Base-by-base conservation (phyloP, 2,113 vertebrate species). In the Oryzias melastigma region DNA sequence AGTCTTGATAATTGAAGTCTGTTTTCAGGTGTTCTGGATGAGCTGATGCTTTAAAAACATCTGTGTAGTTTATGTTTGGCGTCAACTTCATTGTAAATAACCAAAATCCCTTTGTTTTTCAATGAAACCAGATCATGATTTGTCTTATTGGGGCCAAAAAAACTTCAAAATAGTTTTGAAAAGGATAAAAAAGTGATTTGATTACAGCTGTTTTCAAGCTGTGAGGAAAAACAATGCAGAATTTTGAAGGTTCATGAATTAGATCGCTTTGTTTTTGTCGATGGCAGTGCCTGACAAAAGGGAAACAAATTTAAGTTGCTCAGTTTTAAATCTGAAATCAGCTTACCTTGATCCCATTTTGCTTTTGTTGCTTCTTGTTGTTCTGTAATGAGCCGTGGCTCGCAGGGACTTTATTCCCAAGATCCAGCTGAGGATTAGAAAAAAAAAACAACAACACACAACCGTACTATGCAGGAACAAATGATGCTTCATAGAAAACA, bases 261-360 rank as follows among this genome's bases (percentile, higher is more conserved):
- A 91, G 82, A 86, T 77, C 82, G 63, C 68, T 87, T 77, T 85
- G 81, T 88, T 88, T 78, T 88, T 77, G 61, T 50, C 15, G 76
- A 70, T 81, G 18, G 42, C 35, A 29, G n/a, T 29, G 46, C 62
- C 53, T 73, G 49, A 72, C 48, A 73, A 71, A 76, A 44, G 44
- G 75, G 70, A 84, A 82, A 70, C 57, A 88, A 76, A 81, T 79
- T 70, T 73, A 65, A 80, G 61, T 86, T 86, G 77, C 52, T 65
- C 65, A 82, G 79, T 88, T 84, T 25, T 87, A 86, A 90, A 87
- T 79, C 86, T 84, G 59, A 87, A 87, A 89, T 90, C 86, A 86
- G 89, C 85, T 91, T 91, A 89, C 61, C 58, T 60, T 82, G 80
- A 83, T 90, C 85, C 88, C 83, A 83, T 87, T 88, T 84, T 47